Evolutionary conservation across 2,888 invertebrate genomes (phyloP).

Genomic region (Rhaphigaster nebulosa): DNA sequence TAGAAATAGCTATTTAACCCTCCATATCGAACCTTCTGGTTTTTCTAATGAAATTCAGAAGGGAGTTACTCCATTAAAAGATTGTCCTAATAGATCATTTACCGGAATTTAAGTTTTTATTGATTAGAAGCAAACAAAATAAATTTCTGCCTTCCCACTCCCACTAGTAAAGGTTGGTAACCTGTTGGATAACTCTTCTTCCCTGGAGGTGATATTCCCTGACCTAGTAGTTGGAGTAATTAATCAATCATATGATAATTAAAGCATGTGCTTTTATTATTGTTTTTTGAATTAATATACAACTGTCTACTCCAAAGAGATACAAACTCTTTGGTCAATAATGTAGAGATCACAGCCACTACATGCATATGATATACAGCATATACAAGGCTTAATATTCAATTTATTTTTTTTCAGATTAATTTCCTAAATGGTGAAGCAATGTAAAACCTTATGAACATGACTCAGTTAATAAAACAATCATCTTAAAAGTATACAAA

Average conservation of each 20-base stretch:
- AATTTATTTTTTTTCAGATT: background rate
- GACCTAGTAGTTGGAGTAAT: too few relatives aligned
- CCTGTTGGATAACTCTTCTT: too few relatives aligned
- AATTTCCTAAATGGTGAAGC: background rate
- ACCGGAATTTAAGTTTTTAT: too few relatives aligned
- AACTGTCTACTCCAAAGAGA: background rate
- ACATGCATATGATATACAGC: background rate
- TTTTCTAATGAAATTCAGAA: too few relatives aligned
- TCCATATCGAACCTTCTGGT: too few relatives aligned
- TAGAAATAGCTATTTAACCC: too few relatives aligned
- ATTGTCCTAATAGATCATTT: too few relatives aligned
- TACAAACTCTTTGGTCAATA: background rate
- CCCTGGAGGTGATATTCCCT: too few relatives aligned
- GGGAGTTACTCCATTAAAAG: too few relatives aligned
- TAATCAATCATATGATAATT: background rate
- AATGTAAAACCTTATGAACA: background rate
- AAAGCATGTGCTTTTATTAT: background rate
- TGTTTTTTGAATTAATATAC: background rate
- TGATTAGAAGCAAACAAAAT: too few relatives aligned
- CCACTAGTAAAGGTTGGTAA: too few relatives aligned
- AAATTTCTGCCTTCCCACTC: too few relatives aligned
- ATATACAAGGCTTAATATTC: background rate
- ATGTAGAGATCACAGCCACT: background rate
- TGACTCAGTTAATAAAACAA: background rate
- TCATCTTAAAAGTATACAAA: background rate